Evolutionary conservation across 2,888 invertebrate species (phyloP).

Genomic region (Atethmia centrago): DNA sequence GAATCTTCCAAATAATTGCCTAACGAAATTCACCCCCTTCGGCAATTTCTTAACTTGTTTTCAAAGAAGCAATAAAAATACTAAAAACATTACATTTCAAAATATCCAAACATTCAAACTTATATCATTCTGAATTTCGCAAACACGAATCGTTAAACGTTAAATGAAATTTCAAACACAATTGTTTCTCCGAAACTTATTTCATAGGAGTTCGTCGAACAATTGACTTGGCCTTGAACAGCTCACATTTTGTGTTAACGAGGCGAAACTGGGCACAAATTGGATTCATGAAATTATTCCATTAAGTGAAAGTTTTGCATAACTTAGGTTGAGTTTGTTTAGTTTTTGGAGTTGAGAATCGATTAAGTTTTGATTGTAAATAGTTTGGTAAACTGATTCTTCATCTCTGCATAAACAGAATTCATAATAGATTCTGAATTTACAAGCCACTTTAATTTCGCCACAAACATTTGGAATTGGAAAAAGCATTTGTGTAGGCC

Average conservation of each 20-base stretch:
- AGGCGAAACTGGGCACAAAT: conserved; percentile 59
- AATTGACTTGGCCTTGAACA: conserved; percentile 49
- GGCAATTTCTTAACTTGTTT: conserved; percentile 23
- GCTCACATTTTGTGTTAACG: conserved; percentile 57
- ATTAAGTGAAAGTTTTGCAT: conserved; percentile 56
- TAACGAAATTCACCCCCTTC: neutral
- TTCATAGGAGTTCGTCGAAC: conserved; percentile 53
- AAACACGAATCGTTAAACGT: conserved; percentile 52
- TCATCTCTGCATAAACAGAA: conserved; percentile 15
- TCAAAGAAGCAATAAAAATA: conserved; percentile 45
- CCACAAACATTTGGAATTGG: conserved; percentile 24
- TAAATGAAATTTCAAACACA: conserved; percentile 51
- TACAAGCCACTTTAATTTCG: neutral
- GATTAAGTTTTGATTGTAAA: conserved; percentile 49
- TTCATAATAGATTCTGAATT: conserved; percentile 9
- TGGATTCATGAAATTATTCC: conserved; percentile 65
- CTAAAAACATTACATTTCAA: conserved; percentile 10
- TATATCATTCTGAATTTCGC: conserved; percentile 26
- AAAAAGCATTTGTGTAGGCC: conserved; percentile 38
- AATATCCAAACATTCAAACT: conserved; percentile 17
- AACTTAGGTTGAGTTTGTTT: conserved; percentile 53
- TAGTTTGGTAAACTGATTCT: conserved; percentile 28
- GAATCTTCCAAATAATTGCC: neutral
- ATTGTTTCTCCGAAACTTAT: conserved; percentile 51
- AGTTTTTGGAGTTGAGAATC: conserved; percentile 53